A percentile compares a stretch with the other conserved stretches of the same genome.
Evolutionary conservation across 2,888 invertebrate genomes (phyloP).

Genomic region (Polymixis lichenea): DNA sequence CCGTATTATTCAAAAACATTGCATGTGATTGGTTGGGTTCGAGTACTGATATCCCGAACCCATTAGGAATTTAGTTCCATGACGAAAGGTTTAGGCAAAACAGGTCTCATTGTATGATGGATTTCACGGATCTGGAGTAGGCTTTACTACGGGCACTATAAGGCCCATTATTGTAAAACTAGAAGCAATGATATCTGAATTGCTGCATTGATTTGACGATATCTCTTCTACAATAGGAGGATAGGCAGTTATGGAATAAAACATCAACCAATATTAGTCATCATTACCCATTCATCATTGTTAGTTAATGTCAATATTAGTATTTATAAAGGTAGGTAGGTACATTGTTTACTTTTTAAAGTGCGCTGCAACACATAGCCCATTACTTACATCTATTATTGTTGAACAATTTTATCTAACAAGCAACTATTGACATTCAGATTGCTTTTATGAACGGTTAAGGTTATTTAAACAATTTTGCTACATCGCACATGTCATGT

Average conservation of each 20-base stretch:
- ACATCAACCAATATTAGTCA: conserved; percentile 49
- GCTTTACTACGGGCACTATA: conserved; percentile 11
- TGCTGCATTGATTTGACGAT: neutral
- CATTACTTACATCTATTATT: conserved; percentile 5
- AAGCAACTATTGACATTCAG: conserved; percentile 37
- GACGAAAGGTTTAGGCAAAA: conserved; percentile 33
- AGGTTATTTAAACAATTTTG: conserved; percentile 28
- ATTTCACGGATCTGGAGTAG: conserved; percentile 37
- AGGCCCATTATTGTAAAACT: neutral
- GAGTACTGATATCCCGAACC: conserved; percentile 39
- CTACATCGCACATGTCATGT: conserved; percentile 11
- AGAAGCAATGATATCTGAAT: neutral
- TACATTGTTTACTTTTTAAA: conserved; percentile 34
- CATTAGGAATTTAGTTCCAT: conserved; percentile 45
- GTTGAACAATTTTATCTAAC: conserved; percentile 34
- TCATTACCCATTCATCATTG: conserved; percentile 40
- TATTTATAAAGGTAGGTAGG: neutral
- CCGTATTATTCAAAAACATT: conserved; percentile 50
- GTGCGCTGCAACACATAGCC: conserved; percentile 13
- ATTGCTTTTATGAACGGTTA: conserved; percentile 28
- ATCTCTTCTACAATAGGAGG: neutral
- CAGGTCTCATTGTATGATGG: conserved; percentile 19
- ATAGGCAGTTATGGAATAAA: conserved; percentile 9
- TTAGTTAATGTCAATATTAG: conserved; percentile 17
- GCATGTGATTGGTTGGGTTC: conserved; percentile 50